phyloP scores from a whole-genome alignment of 2,797 vertebrate species.

The Sylvia borin region DNA sequence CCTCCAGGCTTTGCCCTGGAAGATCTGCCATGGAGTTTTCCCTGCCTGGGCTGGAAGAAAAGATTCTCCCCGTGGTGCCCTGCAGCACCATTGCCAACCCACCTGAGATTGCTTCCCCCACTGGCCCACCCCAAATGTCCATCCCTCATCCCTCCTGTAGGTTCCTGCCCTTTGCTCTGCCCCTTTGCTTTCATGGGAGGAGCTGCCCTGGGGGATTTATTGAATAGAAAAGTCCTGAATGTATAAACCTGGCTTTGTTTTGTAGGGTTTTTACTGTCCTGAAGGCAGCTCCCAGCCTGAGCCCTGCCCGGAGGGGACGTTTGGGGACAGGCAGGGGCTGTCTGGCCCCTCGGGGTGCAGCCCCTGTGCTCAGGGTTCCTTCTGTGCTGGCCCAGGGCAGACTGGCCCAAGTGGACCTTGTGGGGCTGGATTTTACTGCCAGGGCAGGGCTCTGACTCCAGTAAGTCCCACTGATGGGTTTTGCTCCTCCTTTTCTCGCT shows the following conservation, averaged over 20 bases:
- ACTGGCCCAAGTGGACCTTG: conserved; percentile 81
- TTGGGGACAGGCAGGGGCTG: conserved; percentile 73
- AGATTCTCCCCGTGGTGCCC: too few relatives aligned
- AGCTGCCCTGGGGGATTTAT: too few relatives aligned
- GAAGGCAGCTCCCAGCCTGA: conserved; percentile 76
- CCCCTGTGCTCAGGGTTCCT: conserved; percentile 81
- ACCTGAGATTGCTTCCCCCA: too few relatives aligned
- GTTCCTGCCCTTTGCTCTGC: too few relatives aligned
- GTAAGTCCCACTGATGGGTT: conserved; percentile 65
- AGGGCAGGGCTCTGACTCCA: conserved; percentile 78
- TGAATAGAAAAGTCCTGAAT: too few relatives aligned
- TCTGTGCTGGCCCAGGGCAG: conserved; percentile 81
- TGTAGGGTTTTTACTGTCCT: conserved; percentile 85
- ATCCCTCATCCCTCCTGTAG: too few relatives aligned
- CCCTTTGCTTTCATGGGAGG: too few relatives aligned
- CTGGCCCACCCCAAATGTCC: too few relatives aligned
- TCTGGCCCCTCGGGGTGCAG: conserved; percentile 74
- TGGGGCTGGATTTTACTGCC: conserved; percentile 85
- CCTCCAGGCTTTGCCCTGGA: too few relatives aligned
- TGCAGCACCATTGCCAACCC: too few relatives aligned
- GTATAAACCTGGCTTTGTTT: neutral
- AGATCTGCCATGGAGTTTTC: too few relatives aligned
- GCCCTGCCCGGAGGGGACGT: conserved; percentile 83
- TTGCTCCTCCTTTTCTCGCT: neutral
- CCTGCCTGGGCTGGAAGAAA: too few relatives aligned